Evolutionary conservation across 2,113 vertebrate species (phyloP).

Genomic region (Triplophysa tibetana): DNA sequence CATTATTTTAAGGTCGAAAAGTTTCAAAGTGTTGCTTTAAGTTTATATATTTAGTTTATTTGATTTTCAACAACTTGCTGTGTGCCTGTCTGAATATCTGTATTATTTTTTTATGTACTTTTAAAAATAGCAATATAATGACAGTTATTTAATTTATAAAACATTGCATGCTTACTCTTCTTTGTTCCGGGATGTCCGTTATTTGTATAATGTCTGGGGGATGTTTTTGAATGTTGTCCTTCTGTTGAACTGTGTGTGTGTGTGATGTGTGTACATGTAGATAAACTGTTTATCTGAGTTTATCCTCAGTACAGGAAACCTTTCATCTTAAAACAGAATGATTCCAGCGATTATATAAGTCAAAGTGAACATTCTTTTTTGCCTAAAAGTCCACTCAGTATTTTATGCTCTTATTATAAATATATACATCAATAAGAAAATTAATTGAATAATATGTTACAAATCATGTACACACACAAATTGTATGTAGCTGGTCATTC

Average conservation of each 20-base stretch:
- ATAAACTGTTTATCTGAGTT: neutral
- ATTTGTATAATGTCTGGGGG: neutral
- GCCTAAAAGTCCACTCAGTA: too few relatives aligned
- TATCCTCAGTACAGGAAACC: neutral
- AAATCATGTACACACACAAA: too few relatives aligned
- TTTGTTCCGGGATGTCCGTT: slow-evolving; percentile 1
- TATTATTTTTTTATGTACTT: neutral
- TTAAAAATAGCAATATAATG: slow-evolving; percentile 10
- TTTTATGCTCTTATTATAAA: too few relatives aligned
- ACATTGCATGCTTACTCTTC: neutral
- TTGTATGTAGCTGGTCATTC: too few relatives aligned
- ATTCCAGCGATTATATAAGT: neutral
- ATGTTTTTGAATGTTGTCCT: slow-evolving; percentile 26
- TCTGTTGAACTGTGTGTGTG: neutral
- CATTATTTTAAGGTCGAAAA: too few relatives aligned
- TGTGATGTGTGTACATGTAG: neutral
- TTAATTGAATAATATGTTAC: too few relatives aligned
- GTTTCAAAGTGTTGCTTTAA: too few relatives aligned
- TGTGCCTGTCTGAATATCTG: slow-evolving; percentile 10
- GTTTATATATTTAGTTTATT: neutral
- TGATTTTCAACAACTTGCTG: neutral
- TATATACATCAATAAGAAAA: too few relatives aligned
- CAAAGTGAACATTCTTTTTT: neutral
- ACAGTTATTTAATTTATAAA: neutral
- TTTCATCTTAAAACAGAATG: neutral